Percentiles rank a stretch among this genome's conserved stretches.
phyloP scores from a whole-genome alignment of 2,888 invertebrate species.

The Ametastegia equiseti region DNA sequence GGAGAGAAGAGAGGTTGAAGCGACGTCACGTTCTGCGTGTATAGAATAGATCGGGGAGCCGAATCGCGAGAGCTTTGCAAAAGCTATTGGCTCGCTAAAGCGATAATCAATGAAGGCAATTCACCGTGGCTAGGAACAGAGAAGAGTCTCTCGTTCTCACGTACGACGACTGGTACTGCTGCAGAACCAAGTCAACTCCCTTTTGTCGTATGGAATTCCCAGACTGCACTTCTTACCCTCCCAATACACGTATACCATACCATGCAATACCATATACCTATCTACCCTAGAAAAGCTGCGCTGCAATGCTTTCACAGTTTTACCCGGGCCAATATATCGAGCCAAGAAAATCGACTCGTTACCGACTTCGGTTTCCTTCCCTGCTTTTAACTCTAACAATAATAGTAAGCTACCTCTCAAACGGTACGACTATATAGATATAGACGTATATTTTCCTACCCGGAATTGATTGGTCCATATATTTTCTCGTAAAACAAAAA shows the following conservation, averaged over 20 bases:
- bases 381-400: conserved; percentile 23
- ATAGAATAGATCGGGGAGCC: conserved; percentile 27
- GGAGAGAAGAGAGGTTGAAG: not conserved
- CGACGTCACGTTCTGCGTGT: not conserved
- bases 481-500: not conserved
- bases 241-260: too few relatives aligned
- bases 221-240: conserved; percentile 36
- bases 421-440: not conserved
- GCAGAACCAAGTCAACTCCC: conserved; percentile 24
- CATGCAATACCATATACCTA: too few relatives aligned
- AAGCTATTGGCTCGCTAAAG: conserved; percentile 45
- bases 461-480: not conserved
- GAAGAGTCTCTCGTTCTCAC: conserved; percentile 30
- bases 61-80: conserved; percentile 31
- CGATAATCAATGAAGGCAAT: conserved; percentile 47
- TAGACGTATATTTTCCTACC: not conserved
- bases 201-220: conserved; percentile 41
- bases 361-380: conserved; percentile 10
- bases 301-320: conserved; percentile 44
- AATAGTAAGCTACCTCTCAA: conserved; percentile 14
- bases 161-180: conserved; percentile 15
- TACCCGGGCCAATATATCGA: conserved; percentile 11
- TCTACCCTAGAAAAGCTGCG: not conserved
- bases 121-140: conserved; percentile 32
- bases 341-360: conserved; percentile 37